Evolutionary conservation across 2,888 invertebrate genomes (phyloP), one percentile per base, ranked within the genome.

Genomic region (Argynnis bischoffii): DNA sequence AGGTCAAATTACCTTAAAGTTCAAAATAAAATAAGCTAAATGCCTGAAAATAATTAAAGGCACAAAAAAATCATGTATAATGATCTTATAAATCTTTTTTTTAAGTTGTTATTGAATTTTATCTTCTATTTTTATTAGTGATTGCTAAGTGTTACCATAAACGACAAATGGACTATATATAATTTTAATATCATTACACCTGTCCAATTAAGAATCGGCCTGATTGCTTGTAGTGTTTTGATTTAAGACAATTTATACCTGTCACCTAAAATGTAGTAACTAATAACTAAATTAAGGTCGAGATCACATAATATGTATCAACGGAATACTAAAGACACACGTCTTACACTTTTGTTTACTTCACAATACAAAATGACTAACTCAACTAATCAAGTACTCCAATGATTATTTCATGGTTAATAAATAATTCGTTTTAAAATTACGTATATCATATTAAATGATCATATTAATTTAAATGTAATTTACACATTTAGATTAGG

Each of bases 201-300:
- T 85, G 75, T 75, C 81, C 85, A 88, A 89, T 89, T 89, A 88
- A 88, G 84, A 77, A 80, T 82, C 78, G 79, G 75, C 78, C 80
- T 81, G 83, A 84, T 82, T 79, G 84, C 80, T 79, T 72, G 74
- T 72, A 77, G 77, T 67, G 67, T 74, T 77, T 74, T 69, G 68
- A 63, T 68, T 66, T 59, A 26, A 41, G 18, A 35, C 48, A 64
- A 46, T 55, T 59, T 53, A 47, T 55, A 60, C 13, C 14, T 55
- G 66, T 60, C 66, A 55, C 26, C 21, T 31, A 4, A 47, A 57
- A 46, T 53, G 21, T 57, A 15, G n/a, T 14, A 51, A 64, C 41
- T 51, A 57, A 64, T 53, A 41, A 55, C 16, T 31, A 13, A 3
- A 53, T 54, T 59, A 31, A 59, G 18, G 60, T 35, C 26, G 31